Conservation (phyloP, 2,113 vertebrate species). For the Podarcis raffonei region DNA sequence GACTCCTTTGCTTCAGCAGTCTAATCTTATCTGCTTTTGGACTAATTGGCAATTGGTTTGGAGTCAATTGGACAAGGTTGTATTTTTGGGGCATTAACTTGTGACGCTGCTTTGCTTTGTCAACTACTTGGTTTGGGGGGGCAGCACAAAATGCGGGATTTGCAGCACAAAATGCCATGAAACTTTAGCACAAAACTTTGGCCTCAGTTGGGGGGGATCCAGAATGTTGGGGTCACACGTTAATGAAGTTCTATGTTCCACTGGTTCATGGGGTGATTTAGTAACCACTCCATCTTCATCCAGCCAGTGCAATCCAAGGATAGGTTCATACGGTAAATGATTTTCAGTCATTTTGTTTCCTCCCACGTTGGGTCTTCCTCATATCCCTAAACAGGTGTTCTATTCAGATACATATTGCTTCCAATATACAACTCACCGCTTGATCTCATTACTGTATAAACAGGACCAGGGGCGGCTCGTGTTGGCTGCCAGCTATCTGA, state of each 20-base stretch:
- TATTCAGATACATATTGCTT: slow-evolving; percentile 28
- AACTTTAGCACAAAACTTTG: too few relatives aligned
- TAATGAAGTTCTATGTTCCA: background rate
- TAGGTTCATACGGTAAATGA: background rate
- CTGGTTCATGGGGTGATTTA: background rate
- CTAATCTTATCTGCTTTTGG: background rate
- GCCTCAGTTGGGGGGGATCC: too few relatives aligned
- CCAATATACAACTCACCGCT: slow-evolving; percentile 31
- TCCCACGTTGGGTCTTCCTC: background rate
- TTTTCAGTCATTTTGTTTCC: slow-evolving; percentile 12
- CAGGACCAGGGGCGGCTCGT: slow-evolving; percentile 52
- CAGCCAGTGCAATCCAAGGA: background rate
- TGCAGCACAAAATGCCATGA: too few relatives aligned
- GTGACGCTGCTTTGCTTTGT: too few relatives aligned
- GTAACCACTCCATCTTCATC: background rate
- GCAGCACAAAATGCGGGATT: too few relatives aligned
- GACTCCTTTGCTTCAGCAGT: background rate
- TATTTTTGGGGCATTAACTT: too few relatives aligned
- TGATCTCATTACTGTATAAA: slow-evolving; percentile 60
- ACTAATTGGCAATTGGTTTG: background rate
- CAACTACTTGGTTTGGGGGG: too few relatives aligned
- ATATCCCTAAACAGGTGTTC: slow-evolving; percentile 25
- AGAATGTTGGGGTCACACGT: too few relatives aligned
- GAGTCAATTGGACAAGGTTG: too few relatives aligned
- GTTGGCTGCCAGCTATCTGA: slow-evolving; percentile 62